phyloP scores from a whole-genome alignment of 2,113 vertebrate species.

The Nestor notabilis region DNA sequence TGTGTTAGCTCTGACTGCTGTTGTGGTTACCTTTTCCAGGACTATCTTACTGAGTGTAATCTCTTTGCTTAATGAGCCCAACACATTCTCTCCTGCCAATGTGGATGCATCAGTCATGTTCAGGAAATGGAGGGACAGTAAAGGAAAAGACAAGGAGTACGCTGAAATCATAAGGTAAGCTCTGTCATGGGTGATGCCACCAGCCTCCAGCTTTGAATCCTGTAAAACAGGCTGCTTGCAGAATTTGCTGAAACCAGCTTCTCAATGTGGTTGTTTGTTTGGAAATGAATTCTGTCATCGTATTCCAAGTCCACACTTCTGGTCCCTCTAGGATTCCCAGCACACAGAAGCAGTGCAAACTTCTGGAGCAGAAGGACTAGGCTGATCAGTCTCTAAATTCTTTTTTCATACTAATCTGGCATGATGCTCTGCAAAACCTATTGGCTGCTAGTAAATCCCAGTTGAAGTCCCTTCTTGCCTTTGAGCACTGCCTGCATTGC shows the following conservation, averaged over 20 bases:
- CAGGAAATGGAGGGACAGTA: slow-evolving; percentile 99
- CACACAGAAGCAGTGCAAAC: not conserved
- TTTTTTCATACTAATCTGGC: not conserved
- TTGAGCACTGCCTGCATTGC: not conserved
- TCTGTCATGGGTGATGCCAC: rapidly evolving
- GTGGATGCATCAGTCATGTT: slow-evolving; percentile 99
- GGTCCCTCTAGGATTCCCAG: not conserved
- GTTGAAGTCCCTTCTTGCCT: rapidly evolving
- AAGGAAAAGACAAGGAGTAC: slow-evolving; percentile 98
- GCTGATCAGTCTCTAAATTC: not conserved
- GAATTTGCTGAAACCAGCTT: not conserved
- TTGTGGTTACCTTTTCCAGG: slow-evolving; percentile 70
- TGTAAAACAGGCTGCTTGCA: not conserved
- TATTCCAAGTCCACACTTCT: not conserved
- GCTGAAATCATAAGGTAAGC: slow-evolving; percentile 95
- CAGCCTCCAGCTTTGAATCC: not conserved
- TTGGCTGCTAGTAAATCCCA: not conserved
- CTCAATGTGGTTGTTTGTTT: not conserved
- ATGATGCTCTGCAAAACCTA: not conserved
- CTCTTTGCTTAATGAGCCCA: slow-evolving; percentile 98
- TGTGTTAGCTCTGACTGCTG: not conserved
- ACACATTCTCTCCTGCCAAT: slow-evolving; percentile 97
- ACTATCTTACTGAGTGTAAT: slow-evolving; percentile 97
- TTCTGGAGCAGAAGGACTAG: not conserved
- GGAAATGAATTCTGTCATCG: not conserved